Conservation (phyloP, 2,888 invertebrate genomes). For the Disparrhopalites patrizii region DNA sequence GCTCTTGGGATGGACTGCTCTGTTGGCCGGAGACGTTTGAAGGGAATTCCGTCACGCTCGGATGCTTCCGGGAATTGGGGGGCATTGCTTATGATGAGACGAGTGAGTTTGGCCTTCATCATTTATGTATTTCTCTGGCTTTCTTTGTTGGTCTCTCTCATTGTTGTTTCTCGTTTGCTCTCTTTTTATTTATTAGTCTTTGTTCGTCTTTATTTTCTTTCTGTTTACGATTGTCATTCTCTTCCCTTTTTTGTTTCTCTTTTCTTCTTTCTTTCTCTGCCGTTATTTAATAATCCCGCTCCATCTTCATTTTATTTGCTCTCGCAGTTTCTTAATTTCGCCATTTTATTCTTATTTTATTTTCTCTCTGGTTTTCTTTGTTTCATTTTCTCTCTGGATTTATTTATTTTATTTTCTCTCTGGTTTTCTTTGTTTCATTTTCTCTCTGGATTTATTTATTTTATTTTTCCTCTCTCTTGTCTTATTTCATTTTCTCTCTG, state of each 20-base stretch:
- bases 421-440: too few species aligned
- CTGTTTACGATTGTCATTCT: not conserved
- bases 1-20: constrained; percentile 66
- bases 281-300: too few species aligned
- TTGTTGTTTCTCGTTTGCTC: too few species aligned
- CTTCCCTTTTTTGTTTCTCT: not conserved
- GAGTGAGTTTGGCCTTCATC: constrained; percentile 62
- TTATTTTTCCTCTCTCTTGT: too few species aligned
- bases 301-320: too few species aligned
- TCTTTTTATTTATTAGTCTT: not conserved
- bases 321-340: too few species aligned
- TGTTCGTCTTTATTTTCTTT: not conserved
- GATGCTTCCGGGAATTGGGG: constrained; percentile 73
- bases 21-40: constrained; percentile 80
- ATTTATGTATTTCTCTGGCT: not conserved
- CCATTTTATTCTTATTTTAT: too few species aligned
- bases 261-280: not conserved
- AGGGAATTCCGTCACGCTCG: constrained; percentile 65
- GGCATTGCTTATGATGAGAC: constrained; percentile 75
- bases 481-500: too few species aligned
- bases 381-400: too few species aligned
- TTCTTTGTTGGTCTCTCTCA: not conserved
- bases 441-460: too few species aligned
- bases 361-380: too few species aligned
- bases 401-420: too few species aligned